Percentiles rank a stretch among this genome's conserved stretches.
These are phyloP conservation scores for Triplophysa siluroides DNA, from an alignment of 2,113 vertebrate genomes.

Conservation along the genomic window DNA sequence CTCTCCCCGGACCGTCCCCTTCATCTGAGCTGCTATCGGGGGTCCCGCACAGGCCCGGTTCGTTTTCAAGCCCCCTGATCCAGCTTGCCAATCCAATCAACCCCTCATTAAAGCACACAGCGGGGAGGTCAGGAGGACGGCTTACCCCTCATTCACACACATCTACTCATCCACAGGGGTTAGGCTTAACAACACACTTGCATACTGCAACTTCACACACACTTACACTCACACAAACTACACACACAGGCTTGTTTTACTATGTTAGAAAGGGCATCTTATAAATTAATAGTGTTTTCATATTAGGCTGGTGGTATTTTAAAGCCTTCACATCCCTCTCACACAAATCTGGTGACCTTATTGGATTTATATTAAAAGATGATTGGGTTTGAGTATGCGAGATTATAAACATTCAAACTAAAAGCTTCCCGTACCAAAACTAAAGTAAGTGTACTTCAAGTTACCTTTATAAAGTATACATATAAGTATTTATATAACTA, in stretches of 20 bases:
- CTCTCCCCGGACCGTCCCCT: constrained; percentile 54
- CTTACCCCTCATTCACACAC: constrained; percentile 48
- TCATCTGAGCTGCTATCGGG: constrained; percentile 59
- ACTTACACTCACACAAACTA: neutral
- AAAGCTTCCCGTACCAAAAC: too few relatives aligned
- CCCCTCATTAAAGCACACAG: constrained; percentile 72
- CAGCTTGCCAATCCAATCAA: constrained; percentile 65
- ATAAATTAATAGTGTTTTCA: too few relatives aligned
- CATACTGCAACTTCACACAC: neutral
- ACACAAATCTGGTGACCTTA: too few relatives aligned
- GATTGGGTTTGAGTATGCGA: too few relatives aligned
- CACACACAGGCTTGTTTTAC: neutral
- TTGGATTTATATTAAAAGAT: too few relatives aligned
- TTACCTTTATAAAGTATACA: too few relatives aligned
- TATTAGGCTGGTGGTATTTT: too few relatives aligned
- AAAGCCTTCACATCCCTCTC: too few relatives aligned
- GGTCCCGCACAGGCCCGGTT: constrained; percentile 51
- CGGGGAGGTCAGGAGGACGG: constrained; percentile 57
- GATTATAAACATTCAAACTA: too few relatives aligned
- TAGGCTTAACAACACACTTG: constrained; percentile 5
- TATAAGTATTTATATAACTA: too few relatives aligned
- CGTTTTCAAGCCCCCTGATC: constrained; percentile 47
- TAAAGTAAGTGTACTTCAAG: too few relatives aligned
- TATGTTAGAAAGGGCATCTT: too few relatives aligned
- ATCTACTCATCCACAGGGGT: constrained; percentile 41